Conservation (phyloP, 2,888 invertebrate genomes). For the Palloptera scutellata region DNA sequence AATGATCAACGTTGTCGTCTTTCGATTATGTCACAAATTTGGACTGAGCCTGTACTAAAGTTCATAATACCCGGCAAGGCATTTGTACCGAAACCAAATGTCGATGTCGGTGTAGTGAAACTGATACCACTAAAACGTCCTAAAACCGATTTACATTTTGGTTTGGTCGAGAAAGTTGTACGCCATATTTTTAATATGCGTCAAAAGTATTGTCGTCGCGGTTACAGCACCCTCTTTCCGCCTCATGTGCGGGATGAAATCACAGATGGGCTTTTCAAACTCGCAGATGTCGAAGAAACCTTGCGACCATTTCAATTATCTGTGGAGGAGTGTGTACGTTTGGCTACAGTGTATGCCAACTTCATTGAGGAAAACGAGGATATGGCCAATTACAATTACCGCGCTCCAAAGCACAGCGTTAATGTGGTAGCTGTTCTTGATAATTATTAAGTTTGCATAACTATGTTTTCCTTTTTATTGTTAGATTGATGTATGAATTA, state of each 20-base stretch:
- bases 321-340: conserved; percentile 78
- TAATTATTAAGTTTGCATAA: background rate
- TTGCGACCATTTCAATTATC: conserved; percentile 77
- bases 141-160: conserved; percentile 78
- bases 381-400: conserved; percentile 73
- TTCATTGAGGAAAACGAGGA: conserved; percentile 75
- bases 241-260: conserved; percentile 72
- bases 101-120: conserved; percentile 95
- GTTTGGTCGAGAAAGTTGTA: conserved; percentile 87
- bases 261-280: conserved; percentile 72
- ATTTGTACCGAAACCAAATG: conserved; percentile 94
- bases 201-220: conserved; percentile 80
- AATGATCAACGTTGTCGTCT: conserved; percentile 81
- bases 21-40: conserved; percentile 94
- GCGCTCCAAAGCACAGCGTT: conserved; percentile 64
- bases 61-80: conserved; percentile 89
- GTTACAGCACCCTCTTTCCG: conserved; percentile 80
- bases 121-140: conserved; percentile 83
- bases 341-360: conserved; percentile 80
- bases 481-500: background rate
- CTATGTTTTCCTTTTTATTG: background rate
- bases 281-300: conserved; percentile 76
- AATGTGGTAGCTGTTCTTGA: background rate
- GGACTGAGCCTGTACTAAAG: conserved; percentile 82
- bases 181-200: conserved; percentile 87